Evolutionary conservation across 2,888 invertebrate genomes (phyloP), one percentile per base, ranked within the genome.

Genomic region (Eupithecia vulgata): DNA sequence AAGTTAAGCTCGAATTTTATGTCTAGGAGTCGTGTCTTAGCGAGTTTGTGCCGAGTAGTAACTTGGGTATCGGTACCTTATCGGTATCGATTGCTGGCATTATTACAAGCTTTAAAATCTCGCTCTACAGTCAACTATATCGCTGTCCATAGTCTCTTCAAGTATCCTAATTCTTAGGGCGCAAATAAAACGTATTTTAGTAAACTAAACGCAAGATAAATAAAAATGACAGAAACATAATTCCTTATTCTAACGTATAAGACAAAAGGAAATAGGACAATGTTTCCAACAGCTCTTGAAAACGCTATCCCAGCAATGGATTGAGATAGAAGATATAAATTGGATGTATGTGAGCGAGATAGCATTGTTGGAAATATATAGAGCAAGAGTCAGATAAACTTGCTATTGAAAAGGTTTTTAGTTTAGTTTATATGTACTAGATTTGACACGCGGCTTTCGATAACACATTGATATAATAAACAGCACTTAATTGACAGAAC

Each of bases 291-390:
- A 70, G 74, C 74, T 76, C 71, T 70, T 74, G 71, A 73, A 76
- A 77, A 74, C 70, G 77, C 77, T 66, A 74, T 75, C 71, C 72
- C 75, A 45, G 69, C 73, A 73, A 25, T 57, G 57, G 75, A 64
- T 69, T 68, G 78, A 72, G 74, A 79, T 68, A 72, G 77, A 76
- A 83, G 80, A 79, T 81, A 80, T 79, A 82, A 82, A 81, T 82
- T 75, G 79, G 73, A 34, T 72, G 71, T 65, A 77, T 78, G 66
- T 78, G 82, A 84, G 76, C 68, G 85, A 83, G 88, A 88, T 80
- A 82, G 76, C 83, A 83, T 87, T 83, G 80, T 86, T 84, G 84
- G 85, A 82, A 34, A 30, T n/a, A n/a, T n/a, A n/a, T 61, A 25
- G 52, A 45, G 45, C 42, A 13, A 6, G 2, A 57, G 57, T 57